phyloP scores from a whole-genome alignment of 2,113 vertebrate genomes.

The Hirundichthys speculiger region DNA sequence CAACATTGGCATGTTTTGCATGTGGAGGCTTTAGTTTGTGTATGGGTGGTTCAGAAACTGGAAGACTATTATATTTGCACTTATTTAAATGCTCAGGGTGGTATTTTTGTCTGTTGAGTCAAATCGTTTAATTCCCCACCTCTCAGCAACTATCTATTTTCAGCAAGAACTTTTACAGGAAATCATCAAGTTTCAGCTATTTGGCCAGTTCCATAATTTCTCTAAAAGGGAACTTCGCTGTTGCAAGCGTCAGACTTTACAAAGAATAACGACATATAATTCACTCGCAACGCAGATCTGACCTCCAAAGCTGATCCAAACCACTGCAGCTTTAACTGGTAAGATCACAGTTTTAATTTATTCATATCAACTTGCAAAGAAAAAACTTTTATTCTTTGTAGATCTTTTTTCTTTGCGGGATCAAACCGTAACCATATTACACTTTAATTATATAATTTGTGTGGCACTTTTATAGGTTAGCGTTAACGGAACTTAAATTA shows the following conservation, averaged over 20 bases:
- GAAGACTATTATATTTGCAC: too few relatives aligned
- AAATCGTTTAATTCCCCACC: not conserved
- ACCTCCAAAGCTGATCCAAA: not conserved
- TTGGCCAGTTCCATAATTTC: slow-evolving; percentile 48
- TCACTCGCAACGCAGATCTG: slow-evolving; percentile 7
- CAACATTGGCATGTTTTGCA: too few relatives aligned
- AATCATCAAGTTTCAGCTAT: slow-evolving; percentile 37
- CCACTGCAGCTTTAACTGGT: slow-evolving; percentile 12
- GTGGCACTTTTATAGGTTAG: too few relatives aligned
- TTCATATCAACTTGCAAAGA: not conserved
- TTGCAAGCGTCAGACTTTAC: not conserved
- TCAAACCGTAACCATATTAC: too few relatives aligned
- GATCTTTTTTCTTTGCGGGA: too few relatives aligned
- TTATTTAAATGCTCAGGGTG: too few relatives aligned
- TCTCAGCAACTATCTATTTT: slow-evolving; percentile 44
- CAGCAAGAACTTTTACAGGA: slow-evolving; percentile 35
- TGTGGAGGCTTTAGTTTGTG: too few relatives aligned
- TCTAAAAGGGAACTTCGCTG: slow-evolving; percentile 57
- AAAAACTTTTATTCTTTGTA: too few relatives aligned
- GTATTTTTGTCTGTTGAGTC: too few relatives aligned
- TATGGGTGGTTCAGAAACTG: too few relatives aligned
- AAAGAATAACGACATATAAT: slow-evolving; percentile 14
- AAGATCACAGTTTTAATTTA: slow-evolving; percentile 28
- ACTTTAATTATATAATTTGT: too few relatives aligned
- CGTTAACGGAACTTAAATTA: too few relatives aligned